Evolutionary conservation across 2,888 invertebrate species (phyloP), one percentile per base, ranked within the genome.

Genomic region (Anarsia innoxiella): DNA sequence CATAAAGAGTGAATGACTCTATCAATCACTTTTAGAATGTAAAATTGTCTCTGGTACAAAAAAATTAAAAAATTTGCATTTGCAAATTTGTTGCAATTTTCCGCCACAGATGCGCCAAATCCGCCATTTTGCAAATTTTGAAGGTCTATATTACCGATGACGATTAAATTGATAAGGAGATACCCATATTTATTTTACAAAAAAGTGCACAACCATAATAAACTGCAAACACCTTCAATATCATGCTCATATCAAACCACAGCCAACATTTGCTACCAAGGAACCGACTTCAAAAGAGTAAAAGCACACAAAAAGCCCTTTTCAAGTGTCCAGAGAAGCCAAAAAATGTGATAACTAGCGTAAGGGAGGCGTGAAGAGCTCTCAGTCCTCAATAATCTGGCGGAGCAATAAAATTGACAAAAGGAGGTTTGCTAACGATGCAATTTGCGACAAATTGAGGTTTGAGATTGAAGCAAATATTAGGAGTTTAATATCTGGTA

Each of bases 261-360:
- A 19, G 8, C 3, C 3, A 19, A 19, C 19, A 19, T 19, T 19
- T 19, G n/a, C n/a, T n/a, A n/a, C n/a, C n/a, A n/a, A n/a, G n/a
- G n/a, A n/a, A n/a, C n/a, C 25, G n/a, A 9, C 25, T 25, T 4
- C 23, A 23, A 23, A 23, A 14, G 23, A 23, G 31, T 23, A 31
- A 36, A 32, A 2, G 16, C 23, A 36, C 32, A 29, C 23, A 14
- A 39, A 31, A 37, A 34, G 23, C 26, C 27, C 10, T 11, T 5
- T 23, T 31, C 16, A 31, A 37, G 35, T 35, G 28, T 29, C 49
- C 49, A 64, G 67, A 74, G 28, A 77, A 71, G 66, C 63, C 69
- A 60, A 64, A 75, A 67, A 75, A 70, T 66, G 71, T 69, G 73
- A 74, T 82, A 82, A 83, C 80, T 82, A 78, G 77, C 74, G 76